Evolutionary conservation across 2,113 vertebrate genomes (phyloP), one percentile per base, ranked within the genome.

Genomic region (Petaurus breviceps): DNA sequence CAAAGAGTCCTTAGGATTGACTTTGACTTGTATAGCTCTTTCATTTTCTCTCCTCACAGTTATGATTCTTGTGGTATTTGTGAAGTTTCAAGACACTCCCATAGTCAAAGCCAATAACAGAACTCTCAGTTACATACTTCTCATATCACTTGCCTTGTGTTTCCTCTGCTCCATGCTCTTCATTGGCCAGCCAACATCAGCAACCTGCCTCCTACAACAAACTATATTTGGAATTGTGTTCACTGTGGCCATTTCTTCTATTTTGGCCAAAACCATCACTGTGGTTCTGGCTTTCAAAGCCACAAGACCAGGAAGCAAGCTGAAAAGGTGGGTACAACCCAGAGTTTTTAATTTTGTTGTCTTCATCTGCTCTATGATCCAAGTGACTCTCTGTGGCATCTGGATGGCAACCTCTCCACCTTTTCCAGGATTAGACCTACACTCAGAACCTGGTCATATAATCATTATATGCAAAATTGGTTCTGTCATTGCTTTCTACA

Each of bases 381-480:
- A 99, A 98, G 95, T 98, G 98, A 89, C 98, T 99, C 98, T 99
- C 94, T 99, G 98, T 96, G 91, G 94, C 5, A 53, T 96, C 11
- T 99, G 99, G 98, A 93, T 99, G 7, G 98, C 97, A n/a, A 51
- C 98, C 89, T 98, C 96, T 1, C 98, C 99, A 10, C 99, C 98
- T 0, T 94, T 90, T 23, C 98, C 55, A 57, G 55, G 55, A 28
- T 26, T 57, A 57, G 55, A 57, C 25, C 2, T 10, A 26, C 98
- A 95, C 90, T 95, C 46, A 96, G 97, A 98, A 12, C 97, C 98
- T 10, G 98, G 97, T 94, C 98, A 98, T 93, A 98, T 99, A 90
- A 97, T 98, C 31, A 92, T 99, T n/a, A 93, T 98, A 95, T 99
- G 99, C 93, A 97, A 98, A 47, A 98, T 98, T 94, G 96, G 96